Evolutionary conservation across 2,888 invertebrate genomes (phyloP), one percentile per base, ranked within the genome.

Genomic region (Leptopterna dolabrata): DNA sequence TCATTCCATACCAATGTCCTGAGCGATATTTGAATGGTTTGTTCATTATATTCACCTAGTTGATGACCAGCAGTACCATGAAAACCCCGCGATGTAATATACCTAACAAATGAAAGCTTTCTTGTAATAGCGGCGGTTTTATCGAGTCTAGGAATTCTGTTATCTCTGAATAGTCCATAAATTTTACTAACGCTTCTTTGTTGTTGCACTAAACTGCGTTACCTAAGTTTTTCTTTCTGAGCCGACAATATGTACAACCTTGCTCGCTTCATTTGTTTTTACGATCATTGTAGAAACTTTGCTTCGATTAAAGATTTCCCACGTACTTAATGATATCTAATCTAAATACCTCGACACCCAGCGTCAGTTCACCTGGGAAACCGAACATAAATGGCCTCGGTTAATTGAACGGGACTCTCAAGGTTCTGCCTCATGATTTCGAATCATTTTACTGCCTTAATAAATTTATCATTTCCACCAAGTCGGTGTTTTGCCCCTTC

Each of bases 311-410:
- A 63, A 63, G 63, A 63, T 63, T 63, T 63, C 63, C 24, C 63
- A 63, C 63, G 63, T 63, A 63, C 63, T 63, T 63, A 63, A 63
- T 63, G 63, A 24, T 24, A 63, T 63, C 63, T 63, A 63, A 63
- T 63, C 63, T 63, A 24, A 63, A 63, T 63, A 63, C 63, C 63
- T 2, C 24, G 11, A 24, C 63, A 63, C 63, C 63, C 24, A 24
- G 24, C 63, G 63, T 63, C 63, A 24, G 2, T 63, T 63, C 63
- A 63, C 63, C 63, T 63, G 24, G 24, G 19, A 63, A 63, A 55
- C 55, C 55, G 19, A 19, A 63, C 63, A 63, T 63, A 24, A 63
- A 24, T 27, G 0, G 27, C 63, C 9, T 24, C 11, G 24, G 63
- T 24, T 24, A 63, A 63, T 63, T 63, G 24, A 63, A 55, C 55